A percentile compares a stretch with the other conserved stretches of the same genome.
phyloP scores from a whole-genome alignment of 2,888 invertebrate genomes.

The Tanytarsus gracilentus region DNA sequence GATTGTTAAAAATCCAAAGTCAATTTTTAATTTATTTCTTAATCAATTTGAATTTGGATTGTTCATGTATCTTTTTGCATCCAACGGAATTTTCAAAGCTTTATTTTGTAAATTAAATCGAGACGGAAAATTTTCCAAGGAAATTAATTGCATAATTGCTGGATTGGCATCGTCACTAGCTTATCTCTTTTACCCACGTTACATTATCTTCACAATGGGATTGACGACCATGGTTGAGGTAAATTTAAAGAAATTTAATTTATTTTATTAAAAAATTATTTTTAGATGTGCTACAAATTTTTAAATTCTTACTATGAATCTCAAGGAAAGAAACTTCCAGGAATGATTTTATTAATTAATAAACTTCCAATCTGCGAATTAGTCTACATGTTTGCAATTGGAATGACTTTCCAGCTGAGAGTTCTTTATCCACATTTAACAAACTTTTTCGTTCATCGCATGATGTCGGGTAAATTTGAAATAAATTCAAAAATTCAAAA shows the following conservation, averaged over 20 bases:
- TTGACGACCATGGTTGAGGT: neutral
- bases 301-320: neutral
- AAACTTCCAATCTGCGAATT: neutral
- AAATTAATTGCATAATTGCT: neutral
- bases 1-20: neutral
- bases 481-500: no score
- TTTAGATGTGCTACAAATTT: no score
- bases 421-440: conserved; percentile 2
- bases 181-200: neutral
- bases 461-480: no score
- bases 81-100: neutral
- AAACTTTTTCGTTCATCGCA: neutral
- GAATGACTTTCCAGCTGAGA: neutral
- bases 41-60: conserved; percentile 1
- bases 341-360: neutral
- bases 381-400: neutral
- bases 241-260: neutral
- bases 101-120: neutral
- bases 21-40: neutral
- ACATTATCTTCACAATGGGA: conserved; percentile 11
- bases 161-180: neutral
- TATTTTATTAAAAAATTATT: neutral
- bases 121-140: neutral
- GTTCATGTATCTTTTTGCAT: neutral
- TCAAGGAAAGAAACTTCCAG: neutral